Percentiles rank a stretch among this genome's conserved stretches.
Evolutionary conservation across 1,140 invertebrate genomes (phyloP).

Genomic region (Oppia nitens): DNA sequence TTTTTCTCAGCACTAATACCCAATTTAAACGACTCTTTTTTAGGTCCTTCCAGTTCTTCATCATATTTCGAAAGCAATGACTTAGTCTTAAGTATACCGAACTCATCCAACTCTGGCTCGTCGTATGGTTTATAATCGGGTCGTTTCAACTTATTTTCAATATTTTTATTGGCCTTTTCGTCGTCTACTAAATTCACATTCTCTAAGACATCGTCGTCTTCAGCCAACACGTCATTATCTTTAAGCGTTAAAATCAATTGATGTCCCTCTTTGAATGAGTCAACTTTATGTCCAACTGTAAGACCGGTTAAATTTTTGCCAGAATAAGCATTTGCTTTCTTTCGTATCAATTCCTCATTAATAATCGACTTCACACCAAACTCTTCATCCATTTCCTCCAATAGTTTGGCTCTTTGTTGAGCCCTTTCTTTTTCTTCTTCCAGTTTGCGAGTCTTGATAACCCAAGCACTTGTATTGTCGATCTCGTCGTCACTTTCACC

Average conservation of each 20-base stretch:
- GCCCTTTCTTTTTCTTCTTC: constrained; percentile 77
- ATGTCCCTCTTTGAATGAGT: constrained; percentile 60
- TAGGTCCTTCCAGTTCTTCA: constrained; percentile 71
- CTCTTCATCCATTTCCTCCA: constrained; percentile 86
- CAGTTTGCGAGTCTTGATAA: constrained; percentile 55
- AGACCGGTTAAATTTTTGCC: constrained; percentile 58
- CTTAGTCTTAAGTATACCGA: constrained; percentile 45
- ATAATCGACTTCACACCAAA: constrained; percentile 75
- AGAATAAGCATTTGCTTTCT: constrained; percentile 43
- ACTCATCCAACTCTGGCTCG: constrained; percentile 63
- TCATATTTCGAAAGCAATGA: constrained; percentile 79
- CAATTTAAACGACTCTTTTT: constrained; percentile 59
- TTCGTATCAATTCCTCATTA: constrained; percentile 48
- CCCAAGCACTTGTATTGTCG: constrained; percentile 51
- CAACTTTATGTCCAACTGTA: constrained; percentile 65
- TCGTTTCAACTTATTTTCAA: constrained; percentile 65
- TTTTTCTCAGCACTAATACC: constrained; percentile 34
- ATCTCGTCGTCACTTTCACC: constrained; percentile 28
- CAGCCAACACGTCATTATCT: constrained; percentile 75
- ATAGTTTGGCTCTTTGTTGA: constrained; percentile 66
- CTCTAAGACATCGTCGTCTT: constrained; percentile 63
- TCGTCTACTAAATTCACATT: constrained; percentile 93
- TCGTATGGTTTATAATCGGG: constrained; percentile 65
- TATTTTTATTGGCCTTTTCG: constrained; percentile 75
- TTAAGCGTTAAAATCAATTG: constrained; percentile 79